phyloP scores from a whole-genome alignment of 1,140 invertebrate species.

The Danaus plexippus region DNA sequence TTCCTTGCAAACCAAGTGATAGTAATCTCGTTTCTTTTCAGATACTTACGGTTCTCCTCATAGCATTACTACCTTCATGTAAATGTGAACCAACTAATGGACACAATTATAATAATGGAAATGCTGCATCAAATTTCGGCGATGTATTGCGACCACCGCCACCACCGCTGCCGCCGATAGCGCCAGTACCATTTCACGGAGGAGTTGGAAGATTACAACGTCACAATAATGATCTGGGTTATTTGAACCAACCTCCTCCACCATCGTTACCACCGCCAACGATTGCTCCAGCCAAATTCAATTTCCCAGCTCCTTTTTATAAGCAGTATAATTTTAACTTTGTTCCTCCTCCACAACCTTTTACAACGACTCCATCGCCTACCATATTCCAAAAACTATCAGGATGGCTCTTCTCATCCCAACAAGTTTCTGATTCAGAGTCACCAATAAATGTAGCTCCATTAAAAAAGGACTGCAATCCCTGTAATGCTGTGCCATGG shows the following conservation, averaged over 20 bases:
- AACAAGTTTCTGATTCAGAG: slow-evolving; percentile 37
- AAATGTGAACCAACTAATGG: slow-evolving; percentile 36
- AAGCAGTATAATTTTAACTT: slow-evolving; percentile 67
- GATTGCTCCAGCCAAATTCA: slow-evolving; percentile 32
- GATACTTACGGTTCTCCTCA: slow-evolving; percentile 43
- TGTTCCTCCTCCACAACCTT: slow-evolving; percentile 58
- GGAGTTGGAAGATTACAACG: slow-evolving; percentile 35
- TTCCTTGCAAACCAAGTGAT: no score
- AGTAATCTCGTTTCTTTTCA: slow-evolving; percentile 32
- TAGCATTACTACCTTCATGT: slow-evolving; percentile 34
- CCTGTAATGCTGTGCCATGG: slow-evolving; percentile 85
- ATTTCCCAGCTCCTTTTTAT: slow-evolving; percentile 62
- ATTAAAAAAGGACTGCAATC: slow-evolving; percentile 74
- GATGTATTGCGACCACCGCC: slow-evolving; percentile 53
- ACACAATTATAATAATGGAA: slow-evolving; percentile 31
- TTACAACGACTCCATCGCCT: slow-evolving; percentile 53
- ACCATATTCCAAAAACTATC: slow-evolving; percentile 67
- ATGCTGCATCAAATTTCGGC: slow-evolving; percentile 37
- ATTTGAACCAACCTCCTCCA: slow-evolving; percentile 40
- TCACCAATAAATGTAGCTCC: slow-evolving; percentile 37
- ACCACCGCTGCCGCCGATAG: slow-evolving; percentile 37
- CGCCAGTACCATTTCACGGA: slow-evolving; percentile 54
- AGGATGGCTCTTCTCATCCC: slow-evolving; percentile 62
- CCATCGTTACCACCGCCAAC: slow-evolving; percentile 28
- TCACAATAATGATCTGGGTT: slow-evolving; percentile 37